phyloP scores from a whole-genome alignment of 2,113 vertebrate species.

The Promerops cafer region DNA sequence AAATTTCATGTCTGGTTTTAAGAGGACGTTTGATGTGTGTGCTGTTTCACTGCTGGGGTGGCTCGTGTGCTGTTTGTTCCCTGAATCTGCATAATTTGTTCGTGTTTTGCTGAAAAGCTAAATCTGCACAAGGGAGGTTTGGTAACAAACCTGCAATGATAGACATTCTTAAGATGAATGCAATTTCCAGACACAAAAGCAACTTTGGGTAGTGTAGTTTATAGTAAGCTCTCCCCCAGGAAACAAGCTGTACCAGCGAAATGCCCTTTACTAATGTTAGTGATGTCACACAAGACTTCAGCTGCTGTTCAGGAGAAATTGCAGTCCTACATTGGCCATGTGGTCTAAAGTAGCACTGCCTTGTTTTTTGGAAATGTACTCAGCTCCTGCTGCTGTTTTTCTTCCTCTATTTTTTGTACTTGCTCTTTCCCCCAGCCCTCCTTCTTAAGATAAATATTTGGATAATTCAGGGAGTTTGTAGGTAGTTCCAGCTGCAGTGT shows the following conservation, averaged over 20 bases:
- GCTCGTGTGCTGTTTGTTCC: not conserved
- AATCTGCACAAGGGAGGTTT: not conserved
- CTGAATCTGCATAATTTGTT: not conserved
- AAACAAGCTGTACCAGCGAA: not conserved
- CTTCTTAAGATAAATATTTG: conserved; percentile 19
- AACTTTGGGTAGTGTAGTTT: not conserved
- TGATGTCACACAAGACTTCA: not conserved
- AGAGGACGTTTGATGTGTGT: not conserved
- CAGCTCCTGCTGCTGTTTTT: not conserved
- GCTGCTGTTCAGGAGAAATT: not conserved
- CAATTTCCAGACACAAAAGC: not conserved
- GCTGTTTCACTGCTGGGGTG: not conserved
- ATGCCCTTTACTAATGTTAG: not conserved
- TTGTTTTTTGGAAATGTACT: not conserved
- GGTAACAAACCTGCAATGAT: not conserved
- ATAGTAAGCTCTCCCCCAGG: not conserved
- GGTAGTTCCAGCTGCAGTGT: not conserved
- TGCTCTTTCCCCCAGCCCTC: not conserved
- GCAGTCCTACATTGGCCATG: not conserved
- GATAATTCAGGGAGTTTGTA: not conserved
- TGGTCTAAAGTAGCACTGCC: not conserved
- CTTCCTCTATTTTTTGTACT: not conserved
- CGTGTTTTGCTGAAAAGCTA: not conserved
- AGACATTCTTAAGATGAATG: not conserved
- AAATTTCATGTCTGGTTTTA: not conserved